Conservation (phyloP, 2,888 invertebrate species). For the Polymixis flavicincta region DNA sequence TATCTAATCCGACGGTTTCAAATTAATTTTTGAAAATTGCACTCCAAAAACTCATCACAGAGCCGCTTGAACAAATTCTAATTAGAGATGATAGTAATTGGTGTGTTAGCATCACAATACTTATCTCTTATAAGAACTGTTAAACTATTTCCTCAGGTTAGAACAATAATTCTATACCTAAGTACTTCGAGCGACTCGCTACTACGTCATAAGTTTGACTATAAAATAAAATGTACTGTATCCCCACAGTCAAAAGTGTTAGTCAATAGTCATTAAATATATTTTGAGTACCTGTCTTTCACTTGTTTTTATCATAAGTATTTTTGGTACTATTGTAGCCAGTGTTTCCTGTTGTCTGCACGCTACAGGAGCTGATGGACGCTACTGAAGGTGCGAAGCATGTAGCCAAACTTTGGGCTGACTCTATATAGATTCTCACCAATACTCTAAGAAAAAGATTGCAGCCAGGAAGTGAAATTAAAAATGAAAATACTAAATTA, state of each 20-base stretch:
- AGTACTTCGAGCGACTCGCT: neutral
- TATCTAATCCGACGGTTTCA: too few species aligned
- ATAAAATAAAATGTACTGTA: neutral
- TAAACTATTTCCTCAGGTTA: neutral
- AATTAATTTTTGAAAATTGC: neutral
- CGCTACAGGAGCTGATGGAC: too few species aligned
- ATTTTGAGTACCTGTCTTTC: neutral
- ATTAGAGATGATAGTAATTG: neutral
- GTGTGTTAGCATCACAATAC: neutral
- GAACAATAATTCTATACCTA: neutral
- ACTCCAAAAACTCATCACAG: too few species aligned
- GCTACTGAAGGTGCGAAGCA: too few species aligned
- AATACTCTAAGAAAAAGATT: too few species aligned
- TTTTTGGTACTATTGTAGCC: neutral
- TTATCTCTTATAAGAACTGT: neutral
- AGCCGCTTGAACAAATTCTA: neutral
- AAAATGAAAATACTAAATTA: conserved; percentile 69
- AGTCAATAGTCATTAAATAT: neutral
- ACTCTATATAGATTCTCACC: too few species aligned
- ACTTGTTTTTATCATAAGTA: neutral
- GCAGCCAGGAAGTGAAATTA: neutral
- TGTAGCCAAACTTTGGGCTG: too few species aligned
- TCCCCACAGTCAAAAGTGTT: neutral
- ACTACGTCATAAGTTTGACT: neutral
- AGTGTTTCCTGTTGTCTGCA: too few species aligned